Percentiles rank a stretch among this genome's conserved stretches.
These are phyloP conservation scores for Anguilla rostrata DNA, from an alignment of 2,113 vertebrate genomes.

Conservation along the genomic window DNA sequence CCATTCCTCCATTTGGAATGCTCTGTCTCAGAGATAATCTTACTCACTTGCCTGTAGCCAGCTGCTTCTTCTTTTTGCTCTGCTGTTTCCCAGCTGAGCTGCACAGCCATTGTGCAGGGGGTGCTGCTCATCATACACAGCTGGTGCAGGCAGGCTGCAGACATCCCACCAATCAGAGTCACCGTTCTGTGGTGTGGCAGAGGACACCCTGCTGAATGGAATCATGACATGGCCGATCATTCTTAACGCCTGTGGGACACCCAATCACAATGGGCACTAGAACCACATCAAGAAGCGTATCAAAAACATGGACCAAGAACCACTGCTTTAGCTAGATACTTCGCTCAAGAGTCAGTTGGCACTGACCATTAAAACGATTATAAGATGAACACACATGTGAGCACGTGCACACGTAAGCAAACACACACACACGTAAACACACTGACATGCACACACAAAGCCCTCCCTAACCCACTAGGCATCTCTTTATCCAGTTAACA, in stretches of 20 bases:
- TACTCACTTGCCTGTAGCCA: no score
- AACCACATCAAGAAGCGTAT: background rate
- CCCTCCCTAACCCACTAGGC: background rate
- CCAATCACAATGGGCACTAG: background rate
- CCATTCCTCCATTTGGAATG: no score
- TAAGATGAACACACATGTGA: background rate
- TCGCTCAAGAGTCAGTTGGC: background rate
- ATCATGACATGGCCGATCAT: background rate
- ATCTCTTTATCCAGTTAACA: constrained; percentile 21
- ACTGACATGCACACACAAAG: background rate
- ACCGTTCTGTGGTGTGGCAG: no score
- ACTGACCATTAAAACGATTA: background rate
- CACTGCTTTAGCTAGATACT: background rate
- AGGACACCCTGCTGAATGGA: no score
- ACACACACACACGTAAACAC: no score
- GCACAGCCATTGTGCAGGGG: no score
- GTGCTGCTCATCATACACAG: no score
- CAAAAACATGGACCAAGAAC: background rate
- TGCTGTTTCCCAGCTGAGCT: no score
- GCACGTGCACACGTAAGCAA: background rate
- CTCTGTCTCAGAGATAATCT: no score
- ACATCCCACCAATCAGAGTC: no score
- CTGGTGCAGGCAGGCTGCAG: no score
- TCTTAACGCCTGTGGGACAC: background rate
- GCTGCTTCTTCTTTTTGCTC: no score